Percentiles rank a stretch among this genome's conserved stretches.
These are phyloP conservation scores for Ernsta delagoae DNA, from an alignment of 2,888 invertebrate genomes.

Conservation along the genomic window DNA sequence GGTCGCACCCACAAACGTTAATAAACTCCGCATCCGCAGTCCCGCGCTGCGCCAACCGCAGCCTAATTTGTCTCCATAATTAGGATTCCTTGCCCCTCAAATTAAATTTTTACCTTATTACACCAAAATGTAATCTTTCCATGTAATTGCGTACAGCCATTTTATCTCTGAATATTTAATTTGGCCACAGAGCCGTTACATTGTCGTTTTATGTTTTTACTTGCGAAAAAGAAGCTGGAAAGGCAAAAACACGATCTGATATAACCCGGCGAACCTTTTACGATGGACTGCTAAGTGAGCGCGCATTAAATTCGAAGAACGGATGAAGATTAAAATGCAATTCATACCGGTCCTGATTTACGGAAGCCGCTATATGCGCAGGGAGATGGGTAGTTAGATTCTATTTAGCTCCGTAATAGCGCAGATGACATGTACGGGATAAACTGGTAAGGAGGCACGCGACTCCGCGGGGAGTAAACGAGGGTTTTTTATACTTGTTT, in stretches of 20 bases:
- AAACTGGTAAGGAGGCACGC: constrained; percentile 73
- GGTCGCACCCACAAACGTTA: constrained; percentile 58
- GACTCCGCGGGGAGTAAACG: constrained; percentile 72
- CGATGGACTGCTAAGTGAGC: constrained; percentile 56
- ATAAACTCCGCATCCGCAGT: constrained; percentile 49
- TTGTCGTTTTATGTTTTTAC: constrained; percentile 20
- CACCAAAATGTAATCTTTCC: constrained; percentile 50
- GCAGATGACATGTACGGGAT: constrained; percentile 58
- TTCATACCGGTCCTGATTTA: constrained; percentile 53
- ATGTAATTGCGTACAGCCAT: constrained; percentile 21
- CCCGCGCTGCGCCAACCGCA: constrained; percentile 54
- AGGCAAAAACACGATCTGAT: constrained; percentile 30
- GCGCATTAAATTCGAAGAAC: constrained; percentile 44
- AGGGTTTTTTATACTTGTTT: constrained; percentile 63
- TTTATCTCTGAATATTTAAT: constrained; percentile 28
- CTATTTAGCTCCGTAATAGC: constrained; percentile 67
- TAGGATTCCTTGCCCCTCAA: constrained; percentile 71
- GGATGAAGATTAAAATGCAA: constrained; percentile 53
- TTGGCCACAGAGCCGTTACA: constrained; percentile 23
- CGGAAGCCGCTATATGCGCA: constrained; percentile 67
- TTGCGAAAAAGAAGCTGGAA: constrained; percentile 17
- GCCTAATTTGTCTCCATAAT: constrained; percentile 75
- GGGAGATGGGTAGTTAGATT: constrained; percentile 60
- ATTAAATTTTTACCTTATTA: constrained; percentile 63
- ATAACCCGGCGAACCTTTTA: constrained; percentile 33